Evolutionary conservation across 2,113 vertebrate genomes (phyloP).

Genomic region (Zingel zingel): DNA sequence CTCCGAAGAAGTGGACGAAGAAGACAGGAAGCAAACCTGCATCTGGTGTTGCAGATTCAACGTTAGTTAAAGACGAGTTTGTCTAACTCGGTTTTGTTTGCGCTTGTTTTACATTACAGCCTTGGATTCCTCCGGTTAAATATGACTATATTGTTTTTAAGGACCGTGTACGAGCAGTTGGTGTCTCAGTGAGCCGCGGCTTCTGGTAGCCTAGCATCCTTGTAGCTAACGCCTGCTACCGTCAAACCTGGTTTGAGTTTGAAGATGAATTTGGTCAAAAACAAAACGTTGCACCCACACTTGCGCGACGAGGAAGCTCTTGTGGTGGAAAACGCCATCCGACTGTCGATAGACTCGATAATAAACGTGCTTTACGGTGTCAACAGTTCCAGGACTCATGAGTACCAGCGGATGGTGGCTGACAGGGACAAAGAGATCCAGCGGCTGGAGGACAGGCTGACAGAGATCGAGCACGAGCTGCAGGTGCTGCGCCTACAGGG

Average conservation of each 20-base stretch:
- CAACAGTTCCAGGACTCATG: constrained; percentile 49
- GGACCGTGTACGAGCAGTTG: neutral
- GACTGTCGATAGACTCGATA: constrained; percentile 73
- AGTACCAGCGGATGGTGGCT: constrained; percentile 74
- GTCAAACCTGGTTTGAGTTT: neutral
- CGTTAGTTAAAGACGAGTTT: neutral
- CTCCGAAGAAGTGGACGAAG: constrained; percentile 31
- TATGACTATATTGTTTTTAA: neutral
- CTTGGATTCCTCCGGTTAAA: rapidly evolving
- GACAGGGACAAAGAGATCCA: constrained; percentile 79
- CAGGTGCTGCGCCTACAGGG: constrained; percentile 46
- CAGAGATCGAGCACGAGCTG: constrained; percentile 60
- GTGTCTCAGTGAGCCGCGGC: neutral
- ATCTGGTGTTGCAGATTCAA: neutral
- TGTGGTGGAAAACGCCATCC: constrained; percentile 76
- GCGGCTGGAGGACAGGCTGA: constrained; percentile 66
- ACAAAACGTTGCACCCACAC: constrained; percentile 25
- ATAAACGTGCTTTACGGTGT: constrained; percentile 76
- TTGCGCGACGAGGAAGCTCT: constrained; percentile 72
- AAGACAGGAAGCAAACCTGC: constrained; percentile 1
- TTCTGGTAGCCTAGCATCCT: neutral
- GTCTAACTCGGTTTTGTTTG: rapidly evolving
- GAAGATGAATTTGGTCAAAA: constrained; percentile 59
- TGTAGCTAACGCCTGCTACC: neutral
- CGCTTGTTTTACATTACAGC: rapidly evolving